Evolutionary conservation across 2,797 vertebrate genomes (phyloP), one percentile per base, ranked within the genome.

Genomic region (Thalassophryne amazonica): DNA sequence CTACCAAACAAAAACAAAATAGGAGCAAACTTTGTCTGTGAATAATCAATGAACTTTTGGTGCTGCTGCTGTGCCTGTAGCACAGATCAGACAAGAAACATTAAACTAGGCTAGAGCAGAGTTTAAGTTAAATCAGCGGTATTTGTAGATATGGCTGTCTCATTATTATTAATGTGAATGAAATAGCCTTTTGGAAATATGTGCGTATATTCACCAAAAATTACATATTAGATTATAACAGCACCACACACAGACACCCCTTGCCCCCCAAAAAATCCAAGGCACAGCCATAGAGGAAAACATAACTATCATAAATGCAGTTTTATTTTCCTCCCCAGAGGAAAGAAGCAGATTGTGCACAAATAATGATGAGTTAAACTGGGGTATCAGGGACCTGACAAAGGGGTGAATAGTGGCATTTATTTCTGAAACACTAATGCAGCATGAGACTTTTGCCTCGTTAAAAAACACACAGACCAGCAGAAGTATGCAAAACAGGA

Each of bases 1-100:
- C 72, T 36, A 69, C 45, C 48, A 31, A 35, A 45, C 62, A 51
- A 62, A 50, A 50, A 74, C 48, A 78, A 75, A 56, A 59, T 62
- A 48, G 59, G 14, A 66, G 61, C 68, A 60, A 25, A 61, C 52
- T 68, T 28, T 77, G 71, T 65, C 48, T 67, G 60, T 6, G 39
- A 78, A 71, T 43, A 46, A 78, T 60, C 48, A 60, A 20, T 29
- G 31, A 51, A 33, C 58, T 76, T 81, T 74, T 75, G 63, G 43
- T 63, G 60, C 45, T 35, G 21, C 40, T 71, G 53, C n/a, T 67
- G 48, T 55, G 54, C 54, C 43, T 19, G 45, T 9, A n/a, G 21
- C 54, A 62, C 50, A 73, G 57, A 78, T 84, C 73, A 81, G 24
- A 64, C 35, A 60, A 38, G 29, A 48, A 59, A 50, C 52, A 61